phyloP scores from a whole-genome alignment of 2,888 invertebrate genomes.

The Carterocephalus palaemon region DNA sequence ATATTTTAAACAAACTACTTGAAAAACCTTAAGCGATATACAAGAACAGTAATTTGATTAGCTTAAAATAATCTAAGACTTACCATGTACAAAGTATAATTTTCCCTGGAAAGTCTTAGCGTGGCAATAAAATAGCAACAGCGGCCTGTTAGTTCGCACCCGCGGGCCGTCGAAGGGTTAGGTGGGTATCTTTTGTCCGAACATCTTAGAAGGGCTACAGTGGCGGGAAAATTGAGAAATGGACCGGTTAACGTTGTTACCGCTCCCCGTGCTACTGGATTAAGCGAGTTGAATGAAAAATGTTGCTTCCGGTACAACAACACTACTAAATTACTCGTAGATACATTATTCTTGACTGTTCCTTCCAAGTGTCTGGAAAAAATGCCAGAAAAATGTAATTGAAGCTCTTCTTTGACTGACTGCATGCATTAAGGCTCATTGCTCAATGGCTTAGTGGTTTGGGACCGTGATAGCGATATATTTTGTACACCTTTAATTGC shows the following conservation, averaged over 20 bases:
- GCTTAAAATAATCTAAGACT: too few species aligned
- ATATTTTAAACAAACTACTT: too few species aligned
- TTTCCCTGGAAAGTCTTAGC: conserved; percentile 42
- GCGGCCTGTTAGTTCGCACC: conserved; percentile 43
- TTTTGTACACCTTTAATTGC: too few species aligned
- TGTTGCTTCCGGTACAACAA: conserved; percentile 37
- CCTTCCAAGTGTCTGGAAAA: too few species aligned
- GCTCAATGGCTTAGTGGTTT: too few species aligned
- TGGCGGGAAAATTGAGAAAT: conserved; percentile 73
- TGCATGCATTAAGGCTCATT: too few species aligned
- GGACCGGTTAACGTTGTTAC: conserved; percentile 77
- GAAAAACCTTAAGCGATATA: too few species aligned
- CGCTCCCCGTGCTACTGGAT: conserved; percentile 60
- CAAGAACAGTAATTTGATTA: too few species aligned
- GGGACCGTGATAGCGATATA: too few species aligned
- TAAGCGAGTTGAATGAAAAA: conserved; percentile 66
- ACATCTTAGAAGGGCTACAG: conserved; percentile 58
- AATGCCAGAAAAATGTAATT: too few species aligned
- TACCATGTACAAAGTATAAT: conserved; percentile 26
- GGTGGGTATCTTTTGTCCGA: conserved; percentile 56
- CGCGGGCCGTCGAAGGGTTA: conserved; percentile 66
- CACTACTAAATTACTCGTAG: background rate
- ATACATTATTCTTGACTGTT: background rate
- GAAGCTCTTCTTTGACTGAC: too few species aligned
- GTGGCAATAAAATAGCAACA: conserved; percentile 66